Evolutionary conservation across 2,113 vertebrate genomes (phyloP).

Genomic region (Hyperoodon ampullatus): DNA sequence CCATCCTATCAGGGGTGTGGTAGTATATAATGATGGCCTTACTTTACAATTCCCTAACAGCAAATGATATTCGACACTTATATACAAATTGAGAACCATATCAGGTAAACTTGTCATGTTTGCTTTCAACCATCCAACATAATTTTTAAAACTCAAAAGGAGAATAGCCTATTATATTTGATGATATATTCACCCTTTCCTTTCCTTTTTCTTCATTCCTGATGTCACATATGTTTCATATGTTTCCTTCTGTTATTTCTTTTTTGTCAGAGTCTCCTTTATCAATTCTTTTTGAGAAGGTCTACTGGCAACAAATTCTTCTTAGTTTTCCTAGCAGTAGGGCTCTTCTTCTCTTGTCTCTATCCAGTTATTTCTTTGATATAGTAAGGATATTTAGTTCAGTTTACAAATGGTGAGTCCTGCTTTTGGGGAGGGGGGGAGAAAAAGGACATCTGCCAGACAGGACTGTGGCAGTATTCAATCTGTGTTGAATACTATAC

Average conservation of each 20-base stretch:
- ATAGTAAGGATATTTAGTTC: background rate
- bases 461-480: background rate
- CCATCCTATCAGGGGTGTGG: background rate
- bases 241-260: background rate
- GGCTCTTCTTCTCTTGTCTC: background rate
- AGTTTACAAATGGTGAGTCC: background rate
- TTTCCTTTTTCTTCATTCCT: background rate
- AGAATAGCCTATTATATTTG: background rate
- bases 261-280: background rate
- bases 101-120: background rate
- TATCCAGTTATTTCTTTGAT: background rate
- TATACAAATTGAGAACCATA: background rate
- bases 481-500: background rate
- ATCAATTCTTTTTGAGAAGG: background rate
- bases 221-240: background rate
- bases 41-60: background rate
- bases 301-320: background rate
- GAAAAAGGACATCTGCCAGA: background rate
- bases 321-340: background rate
- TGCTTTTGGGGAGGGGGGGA: background rate
- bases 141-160: background rate
- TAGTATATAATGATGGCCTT: background rate
- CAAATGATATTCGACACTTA: background rate
- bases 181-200: background rate
- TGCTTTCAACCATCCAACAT: background rate